phyloP scores from a whole-genome alignment of 2,888 invertebrate species.

The Stegophylla sp. region DNA sequence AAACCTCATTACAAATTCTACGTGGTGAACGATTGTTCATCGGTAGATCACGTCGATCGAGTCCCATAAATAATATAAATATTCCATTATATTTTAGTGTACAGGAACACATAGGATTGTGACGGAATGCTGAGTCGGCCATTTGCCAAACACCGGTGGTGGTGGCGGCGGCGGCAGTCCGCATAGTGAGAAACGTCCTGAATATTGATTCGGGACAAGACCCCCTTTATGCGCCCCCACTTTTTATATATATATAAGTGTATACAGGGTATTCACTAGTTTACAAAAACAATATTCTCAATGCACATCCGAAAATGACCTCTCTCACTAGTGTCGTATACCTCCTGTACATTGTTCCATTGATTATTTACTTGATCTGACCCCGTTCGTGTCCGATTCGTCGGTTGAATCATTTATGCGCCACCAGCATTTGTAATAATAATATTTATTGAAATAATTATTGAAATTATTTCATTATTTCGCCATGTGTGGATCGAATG shows the following conservation, averaged over 20 bases:
- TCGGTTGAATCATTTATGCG: neutral
- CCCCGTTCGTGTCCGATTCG: neutral
- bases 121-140: constrained; percentile 56
- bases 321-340: neutral
- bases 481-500: constrained; percentile 3
- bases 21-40: constrained; percentile 39
- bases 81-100: constrained; percentile 51
- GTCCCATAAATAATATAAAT: constrained; percentile 55
- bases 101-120: constrained; percentile 43
- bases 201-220: constrained; percentile 53
- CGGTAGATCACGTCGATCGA: constrained; percentile 50
- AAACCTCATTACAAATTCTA: constrained; percentile 46
- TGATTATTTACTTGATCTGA: constrained; percentile 1
- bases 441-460: neutral
- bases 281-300: neutral
- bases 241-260: constrained; percentile 34
- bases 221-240: constrained; percentile 15
- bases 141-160: constrained; percentile 49
- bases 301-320: neutral
- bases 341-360: neutral
- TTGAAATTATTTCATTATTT: constrained; percentile 15
- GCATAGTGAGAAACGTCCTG: constrained; percentile 38
- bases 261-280: constrained; percentile 9
- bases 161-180: constrained; percentile 27
- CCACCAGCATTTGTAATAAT: neutral